Percentiles rank a stretch among this genome's conserved stretches.
These are phyloP conservation scores for Ceyx cyanopectus DNA, from an alignment of 2,113 vertebrate genomes.

Conservation along the genomic window DNA sequence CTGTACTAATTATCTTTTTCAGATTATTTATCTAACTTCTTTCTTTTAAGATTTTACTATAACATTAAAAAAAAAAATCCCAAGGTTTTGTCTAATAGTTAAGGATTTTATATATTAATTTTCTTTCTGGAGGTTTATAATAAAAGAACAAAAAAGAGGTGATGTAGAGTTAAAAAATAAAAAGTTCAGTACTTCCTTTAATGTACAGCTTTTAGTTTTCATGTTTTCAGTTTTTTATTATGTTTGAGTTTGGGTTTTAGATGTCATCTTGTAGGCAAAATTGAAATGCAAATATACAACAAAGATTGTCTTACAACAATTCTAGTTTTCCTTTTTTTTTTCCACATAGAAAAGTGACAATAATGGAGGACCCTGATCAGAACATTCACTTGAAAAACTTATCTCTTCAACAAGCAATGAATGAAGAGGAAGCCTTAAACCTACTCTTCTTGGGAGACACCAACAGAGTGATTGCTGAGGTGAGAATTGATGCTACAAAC, in stretches of 20 bases:
- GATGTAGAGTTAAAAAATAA: neutral
- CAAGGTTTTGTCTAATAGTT: neutral
- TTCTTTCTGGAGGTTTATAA: neutral
- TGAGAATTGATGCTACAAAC: constrained; percentile 58
- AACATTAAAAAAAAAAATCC: neutral
- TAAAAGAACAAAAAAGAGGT: neutral
- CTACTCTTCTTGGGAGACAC: constrained; percentile 96
- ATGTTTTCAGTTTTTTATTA: neutral
- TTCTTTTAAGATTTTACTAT: neutral
- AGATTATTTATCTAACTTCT: neutral
- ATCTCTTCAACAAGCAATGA: constrained; percentile 89
- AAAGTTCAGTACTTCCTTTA: neutral
- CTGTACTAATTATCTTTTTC: neutral
- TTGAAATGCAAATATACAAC: neutral
- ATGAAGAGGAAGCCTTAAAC: constrained; percentile 95
- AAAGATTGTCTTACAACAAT: neutral
- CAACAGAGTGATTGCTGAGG: constrained; percentile 97
- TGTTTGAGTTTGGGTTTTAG: neutral
- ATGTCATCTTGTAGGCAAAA: neutral
- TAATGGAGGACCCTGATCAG: constrained; percentile 93
- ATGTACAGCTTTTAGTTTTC: neutral
- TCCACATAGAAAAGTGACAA: constrained; percentile 86
- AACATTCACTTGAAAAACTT: constrained; percentile 96
- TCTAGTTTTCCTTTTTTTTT: neutral
- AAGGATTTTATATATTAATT: neutral